These are phyloP conservation scores for Brachypalpus laphriformis DNA, from an alignment of 2,888 invertebrate genomes.

Conservation along the genomic window DNA sequence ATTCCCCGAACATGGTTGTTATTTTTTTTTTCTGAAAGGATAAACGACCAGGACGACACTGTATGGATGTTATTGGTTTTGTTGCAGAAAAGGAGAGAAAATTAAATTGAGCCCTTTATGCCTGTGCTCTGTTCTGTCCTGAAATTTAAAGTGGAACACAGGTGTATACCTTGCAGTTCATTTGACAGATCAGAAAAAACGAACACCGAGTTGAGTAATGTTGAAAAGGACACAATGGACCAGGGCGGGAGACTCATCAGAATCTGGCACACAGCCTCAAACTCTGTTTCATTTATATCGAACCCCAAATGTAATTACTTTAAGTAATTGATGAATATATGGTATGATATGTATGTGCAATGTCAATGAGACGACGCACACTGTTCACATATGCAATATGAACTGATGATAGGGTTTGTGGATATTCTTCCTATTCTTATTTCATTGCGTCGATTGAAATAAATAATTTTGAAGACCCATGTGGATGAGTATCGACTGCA, in stretches of 20 bases:
- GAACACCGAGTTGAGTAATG: conserved; percentile 38
- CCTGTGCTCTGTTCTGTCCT: conserved; percentile 10
- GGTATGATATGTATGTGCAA: too few species aligned
- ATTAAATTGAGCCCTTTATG: conserved; percentile 61
- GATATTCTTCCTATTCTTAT: conserved; percentile 63
- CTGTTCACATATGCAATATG: not conserved
- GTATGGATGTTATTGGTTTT: conserved; percentile 6
- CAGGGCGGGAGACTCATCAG: not conserved
- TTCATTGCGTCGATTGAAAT: conserved; percentile 45
- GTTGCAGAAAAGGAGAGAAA: conserved; percentile 36
- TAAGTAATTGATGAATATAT: conserved; percentile 70
- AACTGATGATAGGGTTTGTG: conserved; percentile 53
- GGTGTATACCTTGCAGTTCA: conserved; percentile 42
- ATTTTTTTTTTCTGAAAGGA: conserved; percentile 26
- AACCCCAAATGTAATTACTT: conserved; percentile 66
- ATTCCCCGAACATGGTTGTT: conserved; percentile 37
- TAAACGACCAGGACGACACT: conserved; percentile 23
- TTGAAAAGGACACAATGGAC: conserved; percentile 32
- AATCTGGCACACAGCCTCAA: conserved; percentile 24
- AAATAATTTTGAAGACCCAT: conserved; percentile 63
- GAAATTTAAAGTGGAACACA: conserved; percentile 51
- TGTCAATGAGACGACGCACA: conserved; percentile 45
- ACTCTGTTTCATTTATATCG: conserved; percentile 52
- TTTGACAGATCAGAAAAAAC: conserved; percentile 65
- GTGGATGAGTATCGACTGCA: not conserved